Base-by-base conservation (phyloP, 2,888 invertebrate species). In the Nezara viridula region DNA sequence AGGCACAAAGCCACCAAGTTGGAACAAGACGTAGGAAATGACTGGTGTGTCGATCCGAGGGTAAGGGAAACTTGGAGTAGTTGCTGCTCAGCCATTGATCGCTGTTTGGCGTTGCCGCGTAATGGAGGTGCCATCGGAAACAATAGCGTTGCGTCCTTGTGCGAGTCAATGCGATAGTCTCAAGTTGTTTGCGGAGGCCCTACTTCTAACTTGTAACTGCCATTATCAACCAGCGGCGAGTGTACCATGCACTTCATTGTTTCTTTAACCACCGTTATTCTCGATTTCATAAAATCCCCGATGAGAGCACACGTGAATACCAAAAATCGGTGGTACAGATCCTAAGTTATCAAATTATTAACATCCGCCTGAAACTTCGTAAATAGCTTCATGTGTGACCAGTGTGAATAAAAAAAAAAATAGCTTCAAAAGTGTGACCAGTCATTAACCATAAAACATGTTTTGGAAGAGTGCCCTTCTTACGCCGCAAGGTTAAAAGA, bases 71-170 rank as follows among this genome's bases (percentile, higher is more conserved):
- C 10, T 44, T 77, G 3, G 40, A 40, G 44, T n/a, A 81, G 44
- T 40, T 81, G 24, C 14, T 40, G 12, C 40, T 44, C 24, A 12
- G 44, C 81, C 81, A 81, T 81, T 44, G 81, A 81, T 81, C 81
- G 81, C n/a, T 44, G 40, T 40, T 37, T 21, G 77, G 40, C 27
- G 37, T 6, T n/a, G n/a, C 14, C 44, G n/a, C 9, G 81, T 81
- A 81, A 81, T 81, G 81, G 81, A 81, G 81, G 44, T 81, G 81
- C 44, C 81, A 81, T n/a, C 44, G 24, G 6, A 44, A 44, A 81
- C 81, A 81, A 81, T 81, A 12, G 40, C 19, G 44, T 21, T 40
- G 19, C 37, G 73, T n/a, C 12, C 32, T 37, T 16, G 37, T 37
- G 32, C 40, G n/a, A 81, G 81, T 81, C 81, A 44, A 73, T 73